Evolutionary conservation across 2,113 vertebrate species (phyloP), one percentile per base, ranked within the genome.

Genomic region (Cinclus mexicanus): DNA sequence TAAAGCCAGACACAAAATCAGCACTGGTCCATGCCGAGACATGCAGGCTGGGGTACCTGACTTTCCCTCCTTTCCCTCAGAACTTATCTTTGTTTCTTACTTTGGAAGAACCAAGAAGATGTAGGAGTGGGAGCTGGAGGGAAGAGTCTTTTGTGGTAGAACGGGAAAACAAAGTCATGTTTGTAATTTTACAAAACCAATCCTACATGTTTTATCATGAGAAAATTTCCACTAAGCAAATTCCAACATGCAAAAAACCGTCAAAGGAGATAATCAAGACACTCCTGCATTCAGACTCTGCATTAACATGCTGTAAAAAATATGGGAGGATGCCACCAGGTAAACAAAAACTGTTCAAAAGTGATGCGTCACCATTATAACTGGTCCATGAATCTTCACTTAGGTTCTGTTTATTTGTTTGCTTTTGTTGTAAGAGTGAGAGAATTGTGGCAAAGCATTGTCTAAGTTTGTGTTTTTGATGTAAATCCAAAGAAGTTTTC

Each of bases 121-220:
- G 63, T 61, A 94, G 78, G 77, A 93, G 70, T 81, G 16, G 33
- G 31, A 57, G 93, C 59, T 90, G 61, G 71, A 87, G 79, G 88
- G 90, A 88, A 87, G n/a, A 84, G 17, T 42, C 44, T 94, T 87
- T 94, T 92, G 90, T 56, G 61, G 72, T 79, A 35, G 55, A 95
- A 91, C 75, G 84, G 89, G 83, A 95, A 97, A 97, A 97, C 83
- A 96, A 88, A 96, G 87, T 93, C 76, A 81, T 82, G 86, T 52
- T 83, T 69, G 80, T 87, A 68, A 83, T 91, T 95, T 75, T 63
- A 84, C 87, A 92, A 94, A 93, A 65, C 79, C 56, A 86, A 90
- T 78, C 83, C 28, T 84, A 87, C 83, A 1, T 87, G 83, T 94
- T 95, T 95, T 95, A 97, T 94, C 94, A 95, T 87, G 84, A 96